These are phyloP conservation scores for Drosophila gunungcola DNA, from an alignment of 1,140 invertebrate genomes.

Conservation along the genomic window DNA sequence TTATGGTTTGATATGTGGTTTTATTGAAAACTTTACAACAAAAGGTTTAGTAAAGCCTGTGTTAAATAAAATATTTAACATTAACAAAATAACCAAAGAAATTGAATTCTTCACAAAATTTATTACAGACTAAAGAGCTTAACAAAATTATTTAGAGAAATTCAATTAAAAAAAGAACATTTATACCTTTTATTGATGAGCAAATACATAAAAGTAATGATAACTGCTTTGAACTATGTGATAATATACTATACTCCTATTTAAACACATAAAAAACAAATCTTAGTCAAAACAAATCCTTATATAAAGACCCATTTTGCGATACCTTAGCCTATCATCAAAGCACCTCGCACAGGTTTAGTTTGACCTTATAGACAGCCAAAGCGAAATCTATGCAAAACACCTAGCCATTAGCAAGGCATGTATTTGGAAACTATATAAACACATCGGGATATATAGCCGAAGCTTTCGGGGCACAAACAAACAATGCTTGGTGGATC, in stretches of 20 bases:
- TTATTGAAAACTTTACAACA: too few species aligned
- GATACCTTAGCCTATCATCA: constrained; percentile 57
- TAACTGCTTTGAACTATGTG: too few species aligned
- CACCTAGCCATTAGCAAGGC: constrained; percentile 37
- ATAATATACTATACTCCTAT: background rate
- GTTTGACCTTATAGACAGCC: constrained; percentile 66
- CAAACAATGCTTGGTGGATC: constrained; percentile 63
- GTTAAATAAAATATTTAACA: too few species aligned
- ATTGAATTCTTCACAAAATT: too few species aligned
- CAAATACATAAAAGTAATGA: background rate
- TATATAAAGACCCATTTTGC: constrained; percentile 34
- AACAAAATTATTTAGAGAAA: too few species aligned
- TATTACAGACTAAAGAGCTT: too few species aligned
- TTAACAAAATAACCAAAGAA: too few species aligned
- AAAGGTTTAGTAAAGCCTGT: too few species aligned
- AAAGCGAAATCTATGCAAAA: constrained; percentile 46
- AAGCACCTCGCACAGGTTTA: constrained; percentile 22
- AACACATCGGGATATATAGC: constrained; percentile 47
- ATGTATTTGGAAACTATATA: constrained; percentile 33
- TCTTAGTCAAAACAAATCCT: background rate
- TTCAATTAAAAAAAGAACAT: too few species aligned
- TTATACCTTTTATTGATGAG: background rate
- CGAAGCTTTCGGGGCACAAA: constrained; percentile 52
- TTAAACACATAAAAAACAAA: background rate
- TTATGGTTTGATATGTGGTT: constrained; percentile 56